phyloP scores from a whole-genome alignment of 2,113 vertebrate genomes.

The Psephotus haematonotus region DNA sequence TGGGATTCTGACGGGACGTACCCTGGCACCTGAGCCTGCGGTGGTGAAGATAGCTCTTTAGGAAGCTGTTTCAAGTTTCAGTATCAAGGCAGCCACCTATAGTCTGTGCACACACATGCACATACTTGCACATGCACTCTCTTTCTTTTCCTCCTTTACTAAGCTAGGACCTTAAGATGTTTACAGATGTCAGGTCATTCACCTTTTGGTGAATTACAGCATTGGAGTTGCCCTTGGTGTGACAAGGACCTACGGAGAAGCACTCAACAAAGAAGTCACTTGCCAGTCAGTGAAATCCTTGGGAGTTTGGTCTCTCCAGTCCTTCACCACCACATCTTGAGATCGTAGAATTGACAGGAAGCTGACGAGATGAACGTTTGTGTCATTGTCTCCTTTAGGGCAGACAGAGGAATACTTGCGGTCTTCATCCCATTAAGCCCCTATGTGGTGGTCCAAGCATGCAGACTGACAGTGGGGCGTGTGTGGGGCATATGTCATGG shows the following conservation, averaged over 20 bases:
- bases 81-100: neutral
- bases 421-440: neutral
- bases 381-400: neutral
- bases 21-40: neutral
- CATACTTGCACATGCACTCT: neutral
- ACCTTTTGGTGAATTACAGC: neutral
- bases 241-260: neutral
- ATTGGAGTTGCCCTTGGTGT: neutral
- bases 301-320: neutral
- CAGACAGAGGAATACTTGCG: neutral
- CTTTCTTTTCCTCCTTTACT: neutral
- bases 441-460: neutral
- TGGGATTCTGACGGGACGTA: neutral
- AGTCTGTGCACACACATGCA: rapidly evolving
- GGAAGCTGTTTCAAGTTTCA: neutral
- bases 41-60: neutral
- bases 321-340: rapidly evolving
- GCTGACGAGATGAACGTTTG: neutral
- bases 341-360: neutral
- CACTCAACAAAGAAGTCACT: neutral
- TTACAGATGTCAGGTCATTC: neutral
- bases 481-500: neutral
- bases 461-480: neutral
- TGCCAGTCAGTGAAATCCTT: neutral
- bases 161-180: neutral